phyloP scores from a whole-genome alignment of 2,797 vertebrate genomes.

The Leucoraja ocellata region DNA sequence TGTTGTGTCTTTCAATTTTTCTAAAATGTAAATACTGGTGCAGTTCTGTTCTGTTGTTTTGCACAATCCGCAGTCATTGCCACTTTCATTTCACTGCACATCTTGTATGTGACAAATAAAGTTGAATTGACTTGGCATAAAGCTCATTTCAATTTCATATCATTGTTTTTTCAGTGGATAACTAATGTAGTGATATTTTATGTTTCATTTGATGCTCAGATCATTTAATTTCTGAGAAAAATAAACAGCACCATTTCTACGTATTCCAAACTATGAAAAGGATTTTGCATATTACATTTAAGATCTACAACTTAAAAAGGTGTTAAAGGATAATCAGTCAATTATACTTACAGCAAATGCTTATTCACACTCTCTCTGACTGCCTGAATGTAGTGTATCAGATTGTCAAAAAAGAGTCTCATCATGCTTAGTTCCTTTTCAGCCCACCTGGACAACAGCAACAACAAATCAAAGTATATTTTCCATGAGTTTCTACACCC shows the following conservation, averaged over 20 bases:
- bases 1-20: too few relatives aligned
- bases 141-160: background rate
- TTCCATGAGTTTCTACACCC: background rate
- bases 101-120: too few relatives aligned
- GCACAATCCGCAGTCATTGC: too few relatives aligned
- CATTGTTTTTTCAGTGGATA: background rate
- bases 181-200: background rate
- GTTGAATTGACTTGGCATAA: background rate
- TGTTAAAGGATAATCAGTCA: background rate
- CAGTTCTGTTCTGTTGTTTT: too few relatives aligned
- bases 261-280: background rate
- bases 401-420: constrained; percentile 96
- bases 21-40: too few relatives aligned
- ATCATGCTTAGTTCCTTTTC: constrained; percentile 98
- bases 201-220: background rate
- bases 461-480: background rate
- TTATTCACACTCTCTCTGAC: constrained; percentile 84
- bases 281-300: background rate
- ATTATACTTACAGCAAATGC: constrained; percentile 82
- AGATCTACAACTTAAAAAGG: background rate
- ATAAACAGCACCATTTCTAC: background rate
- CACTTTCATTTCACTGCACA: too few relatives aligned
- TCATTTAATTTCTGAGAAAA: background rate
- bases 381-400: constrained; percentile 93
- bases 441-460: constrained; percentile 76